Evolutionary conservation across 1,140 invertebrate species (phyloP), one percentile per base, ranked within the genome.

Genomic region (Drosophila nannoptera): DNA sequence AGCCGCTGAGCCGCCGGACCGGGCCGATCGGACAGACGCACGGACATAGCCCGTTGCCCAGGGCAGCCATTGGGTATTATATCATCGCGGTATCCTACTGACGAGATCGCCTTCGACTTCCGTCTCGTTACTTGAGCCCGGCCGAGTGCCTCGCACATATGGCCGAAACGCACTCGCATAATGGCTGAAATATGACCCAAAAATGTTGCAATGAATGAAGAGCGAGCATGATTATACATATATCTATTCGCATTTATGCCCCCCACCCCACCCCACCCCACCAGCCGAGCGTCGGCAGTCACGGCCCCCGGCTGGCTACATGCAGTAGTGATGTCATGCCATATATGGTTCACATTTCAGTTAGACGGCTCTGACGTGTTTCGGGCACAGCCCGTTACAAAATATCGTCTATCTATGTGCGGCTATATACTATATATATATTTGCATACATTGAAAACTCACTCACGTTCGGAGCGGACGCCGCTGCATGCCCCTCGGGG

Each of bases 291-390:
- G 22, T 22, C 3, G 1, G 22, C 22, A 70, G 81, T 84, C 86
- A 84, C 86, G 81, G 81, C 80, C 76, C 80, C 73, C 36, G 82
- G 36, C 80, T 77, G 64, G 64, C 77, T 75, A 75, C 72, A 22
- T 22, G 22, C 3, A 77, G 81, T 22, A 77, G 81, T 81, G 81
- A 86, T 86, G 81, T 86, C 77, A 86, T 86, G 16, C 81, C 81
- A 62, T 86, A 75, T 86, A 86, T 81, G 81, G 81, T 81, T 86
- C 81, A 86, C 67, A 86, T 86, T 86, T 86, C 81, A 86, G 81
- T 81, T 86, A 81, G 77, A 62, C 71, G 75, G 36, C 56, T 48
- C 48, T 73, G 66, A 72, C 68, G 80, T 74, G 75, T 84, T 76
- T 80, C 60, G 32, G 32, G 49, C 32, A 22, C 43, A 42, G 45